These are phyloP conservation scores for Mesochorus sp. DNA, from an alignment of 2,888 invertebrate species.

Conservation along the genomic window DNA sequence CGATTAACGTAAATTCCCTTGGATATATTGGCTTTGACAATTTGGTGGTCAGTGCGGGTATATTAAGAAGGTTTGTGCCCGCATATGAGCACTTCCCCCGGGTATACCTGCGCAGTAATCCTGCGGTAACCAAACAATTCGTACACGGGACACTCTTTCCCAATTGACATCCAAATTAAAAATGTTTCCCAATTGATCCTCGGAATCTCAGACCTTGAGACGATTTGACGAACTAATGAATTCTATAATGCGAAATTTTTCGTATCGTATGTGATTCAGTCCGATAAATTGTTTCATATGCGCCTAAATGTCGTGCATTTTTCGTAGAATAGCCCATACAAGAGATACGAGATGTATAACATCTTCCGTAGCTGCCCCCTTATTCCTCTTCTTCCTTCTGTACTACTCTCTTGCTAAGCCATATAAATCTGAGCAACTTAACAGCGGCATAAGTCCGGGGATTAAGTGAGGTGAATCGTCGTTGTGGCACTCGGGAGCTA, in stretches of 20 bases:
- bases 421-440: conserved; percentile 81
- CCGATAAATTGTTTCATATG: too few relatives aligned
- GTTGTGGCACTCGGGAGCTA: conserved; percentile 68
- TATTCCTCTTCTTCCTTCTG: neutral
- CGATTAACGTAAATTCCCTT: conserved; percentile 47
- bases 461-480: conserved; percentile 74
- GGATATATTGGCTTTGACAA: conserved; percentile 13
- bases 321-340: neutral
- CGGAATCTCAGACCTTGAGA: too few relatives aligned
- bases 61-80: conserved; percentile 23
- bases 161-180: too few relatives aligned
- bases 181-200: too few relatives aligned
- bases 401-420: conserved; percentile 73
- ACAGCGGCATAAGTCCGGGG: conserved; percentile 79
- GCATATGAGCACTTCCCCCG: conserved; percentile 30
- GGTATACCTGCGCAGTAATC: too few relatives aligned
- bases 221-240: too few relatives aligned
- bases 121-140: too few relatives aligned
- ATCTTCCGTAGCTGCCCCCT: conserved; percentile 28
- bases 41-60: conserved; percentile 48
- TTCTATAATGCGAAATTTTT: too few relatives aligned
- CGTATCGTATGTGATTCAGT: too few relatives aligned
- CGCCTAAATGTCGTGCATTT: neutral
- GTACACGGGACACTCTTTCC: too few relatives aligned
- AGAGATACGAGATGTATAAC: conserved; percentile 42